Percentiles rank a stretch among this genome's conserved stretches.
Evolutionary conservation across 2,888 invertebrate species (phyloP).

Genomic region (Axea sp.): DNA sequence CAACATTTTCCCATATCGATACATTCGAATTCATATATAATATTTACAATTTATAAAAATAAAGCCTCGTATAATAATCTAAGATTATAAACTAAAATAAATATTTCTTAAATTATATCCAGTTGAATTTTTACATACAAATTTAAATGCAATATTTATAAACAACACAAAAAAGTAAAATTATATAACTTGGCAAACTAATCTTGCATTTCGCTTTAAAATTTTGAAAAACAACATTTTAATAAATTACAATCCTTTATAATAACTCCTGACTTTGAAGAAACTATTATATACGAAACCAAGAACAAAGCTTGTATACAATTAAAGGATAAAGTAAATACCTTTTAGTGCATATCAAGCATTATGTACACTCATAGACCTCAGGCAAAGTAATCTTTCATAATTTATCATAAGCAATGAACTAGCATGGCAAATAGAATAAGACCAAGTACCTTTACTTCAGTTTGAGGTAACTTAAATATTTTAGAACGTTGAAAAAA

Average conservation of each 20-base stretch:
- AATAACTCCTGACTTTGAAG: background rate
- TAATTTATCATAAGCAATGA: slow-evolving; percentile 35
- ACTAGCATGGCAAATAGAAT: slow-evolving; percentile 22
- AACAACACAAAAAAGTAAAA: too few relatives aligned
- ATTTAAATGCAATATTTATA: too few relatives aligned
- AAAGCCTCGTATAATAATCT: too few relatives aligned
- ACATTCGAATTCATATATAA: too few relatives aligned
- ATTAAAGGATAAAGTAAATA: slow-evolving; percentile 26
- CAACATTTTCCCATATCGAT: too few relatives aligned
- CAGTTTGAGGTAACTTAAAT: slow-evolving; percentile 14
- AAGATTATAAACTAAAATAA: too few relatives aligned
- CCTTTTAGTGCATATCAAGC: slow-evolving; percentile 5
- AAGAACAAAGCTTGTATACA: slow-evolving; percentile 12
- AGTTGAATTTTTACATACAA: too few relatives aligned
- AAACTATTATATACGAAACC: background rate
- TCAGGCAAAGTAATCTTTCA: slow-evolving; percentile 35
- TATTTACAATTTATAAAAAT: too few relatives aligned
- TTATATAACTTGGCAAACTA: too few relatives aligned
- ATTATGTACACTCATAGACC: slow-evolving; percentile 3
- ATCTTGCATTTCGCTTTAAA: background rate
- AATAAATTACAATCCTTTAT: background rate
- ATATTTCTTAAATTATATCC: too few relatives aligned
- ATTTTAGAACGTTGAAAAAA: slow-evolving; percentile 18
- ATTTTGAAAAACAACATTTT: too few relatives aligned
- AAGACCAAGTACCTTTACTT: slow-evolving; percentile 4